Conservation (phyloP, 2,888 invertebrate genomes). For the Sepioteuthis lessoniana region DNA sequence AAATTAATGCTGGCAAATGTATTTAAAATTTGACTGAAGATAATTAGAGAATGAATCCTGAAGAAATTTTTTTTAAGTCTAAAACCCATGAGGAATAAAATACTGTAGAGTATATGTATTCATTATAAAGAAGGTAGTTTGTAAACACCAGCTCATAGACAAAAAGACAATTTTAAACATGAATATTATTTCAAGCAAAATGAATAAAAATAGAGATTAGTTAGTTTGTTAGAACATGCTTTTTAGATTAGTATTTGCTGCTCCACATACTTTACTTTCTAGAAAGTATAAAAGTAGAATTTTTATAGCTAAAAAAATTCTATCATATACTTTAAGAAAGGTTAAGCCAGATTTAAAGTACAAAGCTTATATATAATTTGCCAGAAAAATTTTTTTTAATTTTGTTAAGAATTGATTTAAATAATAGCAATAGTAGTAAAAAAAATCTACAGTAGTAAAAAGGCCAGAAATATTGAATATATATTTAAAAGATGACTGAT, state of each 20-base stretch:
- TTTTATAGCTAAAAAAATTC: not conserved
- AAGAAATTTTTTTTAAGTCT: too few relatives aligned
- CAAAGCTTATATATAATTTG: not conserved
- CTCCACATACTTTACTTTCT: not conserved
- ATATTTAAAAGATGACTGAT: not conserved
- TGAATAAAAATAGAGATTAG: not conserved
- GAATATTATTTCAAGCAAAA: too few relatives aligned
- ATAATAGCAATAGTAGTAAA: not conserved
- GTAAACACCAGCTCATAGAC: not conserved
- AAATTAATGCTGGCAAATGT: too few relatives aligned
- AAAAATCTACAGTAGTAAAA: too few relatives aligned
- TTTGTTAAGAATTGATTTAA: not conserved
- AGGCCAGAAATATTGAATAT: not conserved
- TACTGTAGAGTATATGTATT: too few relatives aligned
- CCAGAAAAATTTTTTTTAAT: too few relatives aligned
- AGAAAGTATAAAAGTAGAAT: not conserved
- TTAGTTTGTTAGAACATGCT: constrained; percentile 14
- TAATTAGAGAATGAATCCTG: too few relatives aligned
- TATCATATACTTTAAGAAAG: not conserved
- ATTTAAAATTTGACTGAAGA: too few relatives aligned
- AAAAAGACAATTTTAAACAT: not conserved
- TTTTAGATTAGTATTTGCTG: not conserved
- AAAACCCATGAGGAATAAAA: too few relatives aligned
- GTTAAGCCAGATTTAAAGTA: not conserved
- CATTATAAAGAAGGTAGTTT: not conserved